A percentile compares a stretch with the other conserved stretches of the same genome.
phyloP scores from a whole-genome alignment of 1,140 invertebrate genomes.

The Mizuhopecten yessoensis region DNA sequence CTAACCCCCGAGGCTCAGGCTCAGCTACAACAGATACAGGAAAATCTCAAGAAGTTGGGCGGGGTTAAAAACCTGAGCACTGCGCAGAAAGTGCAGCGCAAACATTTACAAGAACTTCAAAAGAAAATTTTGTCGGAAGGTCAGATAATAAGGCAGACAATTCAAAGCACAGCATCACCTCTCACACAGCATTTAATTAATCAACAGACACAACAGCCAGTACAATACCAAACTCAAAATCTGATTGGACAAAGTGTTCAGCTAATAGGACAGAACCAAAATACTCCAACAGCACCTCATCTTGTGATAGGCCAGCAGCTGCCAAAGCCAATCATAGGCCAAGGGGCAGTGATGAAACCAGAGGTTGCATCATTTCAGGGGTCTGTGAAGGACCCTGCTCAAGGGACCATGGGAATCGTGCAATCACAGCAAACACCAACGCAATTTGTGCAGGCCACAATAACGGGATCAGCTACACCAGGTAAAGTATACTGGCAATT shows the following conservation, averaged over 20 bases:
- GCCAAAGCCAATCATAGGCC: not conserved
- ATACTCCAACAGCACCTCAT: conserved; percentile 2
- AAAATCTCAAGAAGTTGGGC: conserved; percentile 66
- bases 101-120: conserved; percentile 59
- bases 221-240: not conserved
- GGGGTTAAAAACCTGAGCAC: conserved; percentile 60
- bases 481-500: not conserved
- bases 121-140: conserved; percentile 44
- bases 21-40: conserved; percentile 63
- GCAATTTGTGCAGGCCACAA: conserved; percentile 23
- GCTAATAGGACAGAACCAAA: conserved; percentile 5
- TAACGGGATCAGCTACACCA: conserved; percentile 6
- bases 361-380: not conserved
- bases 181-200: not conserved
- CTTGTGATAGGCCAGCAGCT: conserved; percentile 24
- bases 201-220: not conserved
- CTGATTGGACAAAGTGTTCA: not conserved
- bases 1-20: conserved; percentile 63
- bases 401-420: conserved; percentile 19
- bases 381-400: not conserved
- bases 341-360: not conserved
- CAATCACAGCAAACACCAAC: conserved; percentile 3
- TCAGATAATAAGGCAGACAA: not conserved
- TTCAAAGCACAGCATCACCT: not conserved
- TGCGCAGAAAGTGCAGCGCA: conserved; percentile 64